phyloP scores from a whole-genome alignment of 2,113 vertebrate species.

The Natator depressus region DNA sequence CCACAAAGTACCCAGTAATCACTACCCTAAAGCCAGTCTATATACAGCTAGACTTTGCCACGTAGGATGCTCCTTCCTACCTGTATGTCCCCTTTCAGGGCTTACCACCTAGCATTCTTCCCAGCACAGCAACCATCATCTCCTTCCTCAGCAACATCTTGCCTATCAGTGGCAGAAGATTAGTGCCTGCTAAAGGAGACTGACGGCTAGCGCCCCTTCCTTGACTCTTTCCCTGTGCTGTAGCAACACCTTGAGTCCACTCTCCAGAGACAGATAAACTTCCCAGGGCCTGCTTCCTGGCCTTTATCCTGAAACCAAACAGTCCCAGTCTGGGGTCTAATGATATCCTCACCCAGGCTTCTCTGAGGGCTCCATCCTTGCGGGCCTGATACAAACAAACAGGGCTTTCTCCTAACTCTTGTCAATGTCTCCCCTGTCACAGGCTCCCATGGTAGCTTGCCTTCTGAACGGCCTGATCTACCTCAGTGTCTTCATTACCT shows the following conservation, averaged over 20 bases:
- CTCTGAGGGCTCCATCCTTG: not conserved
- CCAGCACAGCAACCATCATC: not conserved
- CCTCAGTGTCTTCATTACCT: not conserved
- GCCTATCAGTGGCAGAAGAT: not conserved
- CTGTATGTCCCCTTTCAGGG: accelerated
- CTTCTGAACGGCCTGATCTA: not conserved
- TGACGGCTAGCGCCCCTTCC: accelerated
- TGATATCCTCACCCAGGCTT: accelerated
- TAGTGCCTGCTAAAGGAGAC: not conserved
- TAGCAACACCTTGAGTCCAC: not conserved
- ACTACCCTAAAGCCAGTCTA: not conserved
- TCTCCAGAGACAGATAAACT: accelerated
- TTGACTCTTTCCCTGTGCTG: not conserved
- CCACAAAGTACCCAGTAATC: accelerated
- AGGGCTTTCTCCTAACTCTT: accelerated
- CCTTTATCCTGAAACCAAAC: not conserved
- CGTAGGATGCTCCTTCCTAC: not conserved
- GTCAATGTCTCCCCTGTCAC: accelerated
- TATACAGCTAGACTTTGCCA: accelerated
- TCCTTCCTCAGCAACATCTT: accelerated
- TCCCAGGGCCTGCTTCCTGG: not conserved
- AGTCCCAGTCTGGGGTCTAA: not conserved
- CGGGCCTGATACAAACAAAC: not conserved
- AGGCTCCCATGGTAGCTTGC: not conserved
- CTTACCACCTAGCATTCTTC: not conserved